Conservation (phyloP, 2,888 invertebrate genomes). For the Sinotaia quadrata region DNA sequence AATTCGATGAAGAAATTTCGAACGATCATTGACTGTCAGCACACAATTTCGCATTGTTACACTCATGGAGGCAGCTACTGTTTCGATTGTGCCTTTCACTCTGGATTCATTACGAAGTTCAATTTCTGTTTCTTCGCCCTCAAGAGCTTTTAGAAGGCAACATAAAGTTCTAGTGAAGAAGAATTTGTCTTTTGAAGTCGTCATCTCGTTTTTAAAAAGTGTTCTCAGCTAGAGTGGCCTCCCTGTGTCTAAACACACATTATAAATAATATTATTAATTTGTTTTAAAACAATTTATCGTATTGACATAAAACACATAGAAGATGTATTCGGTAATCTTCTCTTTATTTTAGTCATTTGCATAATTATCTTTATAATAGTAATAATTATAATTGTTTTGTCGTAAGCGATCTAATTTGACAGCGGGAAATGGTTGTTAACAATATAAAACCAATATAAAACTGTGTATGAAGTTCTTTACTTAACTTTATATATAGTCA, state of each 20-base stretch:
- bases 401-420: too few relatives aligned
- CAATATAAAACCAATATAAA: too few relatives aligned
- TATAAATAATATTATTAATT: neutral
- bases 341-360: too few relatives aligned
- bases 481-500: too few relatives aligned
- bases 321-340: too few relatives aligned
- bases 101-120: conserved; percentile 62
- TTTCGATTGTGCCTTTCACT: conserved; percentile 51
- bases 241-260: neutral
- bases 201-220: conserved; percentile 20
- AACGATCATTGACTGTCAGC: conserved; percentile 37
- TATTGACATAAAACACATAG: too few relatives aligned
- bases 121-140: conserved; percentile 56
- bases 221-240: conserved; percentile 1
- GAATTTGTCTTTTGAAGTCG: conserved; percentile 49
- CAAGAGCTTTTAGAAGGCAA: conserved; percentile 58
- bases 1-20: conserved; percentile 47
- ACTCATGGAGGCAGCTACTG: conserved; percentile 62
- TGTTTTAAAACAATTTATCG: too few relatives aligned
- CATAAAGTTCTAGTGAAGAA: conserved; percentile 51
- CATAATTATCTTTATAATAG: too few relatives aligned
- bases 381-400: too few relatives aligned
- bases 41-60: conserved; percentile 53
- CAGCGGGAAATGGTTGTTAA: too few relatives aligned
- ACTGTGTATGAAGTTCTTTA: too few relatives aligned